phyloP scores from a whole-genome alignment of 2,888 invertebrate species.

The Machimus rusticus region DNA sequence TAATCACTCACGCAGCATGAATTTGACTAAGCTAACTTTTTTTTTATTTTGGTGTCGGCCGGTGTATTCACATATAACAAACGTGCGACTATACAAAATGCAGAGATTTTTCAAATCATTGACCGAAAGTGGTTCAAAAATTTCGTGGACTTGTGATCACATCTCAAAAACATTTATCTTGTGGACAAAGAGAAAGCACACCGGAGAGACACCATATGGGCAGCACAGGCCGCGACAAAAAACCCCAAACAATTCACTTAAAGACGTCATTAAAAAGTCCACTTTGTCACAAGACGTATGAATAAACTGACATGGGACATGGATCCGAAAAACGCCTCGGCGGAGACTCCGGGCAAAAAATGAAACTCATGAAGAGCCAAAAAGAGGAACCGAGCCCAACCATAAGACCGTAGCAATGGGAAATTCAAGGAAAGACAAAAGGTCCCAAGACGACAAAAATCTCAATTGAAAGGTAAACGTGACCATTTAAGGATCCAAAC shows the following conservation, averaged over 20 bases:
- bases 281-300: conserved; percentile 49
- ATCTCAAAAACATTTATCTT: conserved; percentile 39
- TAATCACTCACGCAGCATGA: conserved; percentile 38
- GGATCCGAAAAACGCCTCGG: conserved; percentile 48
- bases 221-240: conserved; percentile 31
- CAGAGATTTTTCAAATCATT: conserved; percentile 34
- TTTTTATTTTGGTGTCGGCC: background rate
- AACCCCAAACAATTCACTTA: conserved; percentile 49
- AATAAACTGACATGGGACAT: conserved; percentile 49
- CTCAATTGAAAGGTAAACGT: conserved; percentile 41
- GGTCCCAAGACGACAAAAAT: conserved; percentile 41
- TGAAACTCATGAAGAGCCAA: conserved; percentile 32
- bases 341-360: conserved; percentile 25
- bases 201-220: conserved; percentile 33
- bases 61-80: conserved; percentile 24
- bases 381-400: conserved; percentile 32
- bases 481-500: conserved; percentile 38
- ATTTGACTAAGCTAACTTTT: background rate
- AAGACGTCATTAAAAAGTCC: conserved; percentile 49
- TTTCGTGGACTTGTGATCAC: conserved; percentile 33
- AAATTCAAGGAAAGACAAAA: conserved; percentile 31
- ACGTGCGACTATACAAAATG: conserved; percentile 18
- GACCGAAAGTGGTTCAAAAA: conserved; percentile 36
- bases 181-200: conserved; percentile 42
- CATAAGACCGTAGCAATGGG: conserved; percentile 33